Conservation (phyloP, 2,797 vertebrate species). For the Danionella dracula region DNA sequence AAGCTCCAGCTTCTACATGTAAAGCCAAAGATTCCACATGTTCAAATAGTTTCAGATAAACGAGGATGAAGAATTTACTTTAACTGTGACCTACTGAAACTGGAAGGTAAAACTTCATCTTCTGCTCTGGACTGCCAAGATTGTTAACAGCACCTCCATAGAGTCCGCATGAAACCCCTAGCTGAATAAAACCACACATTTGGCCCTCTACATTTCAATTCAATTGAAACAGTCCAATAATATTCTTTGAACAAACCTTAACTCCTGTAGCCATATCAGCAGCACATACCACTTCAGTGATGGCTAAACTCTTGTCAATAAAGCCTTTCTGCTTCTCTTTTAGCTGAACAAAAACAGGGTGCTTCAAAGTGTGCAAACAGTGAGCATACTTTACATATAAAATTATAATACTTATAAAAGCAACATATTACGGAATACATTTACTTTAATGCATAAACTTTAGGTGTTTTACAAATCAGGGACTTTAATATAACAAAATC, state of each 20-base stretch:
- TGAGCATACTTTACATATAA: too few relatives aligned
- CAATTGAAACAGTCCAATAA: too few relatives aligned
- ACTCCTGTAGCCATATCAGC: constrained; percentile 57
- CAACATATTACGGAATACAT: not conserved
- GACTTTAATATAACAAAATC: too few relatives aligned
- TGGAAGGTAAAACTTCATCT: constrained; percentile 55
- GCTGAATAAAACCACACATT: too few relatives aligned
- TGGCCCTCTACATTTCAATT: too few relatives aligned
- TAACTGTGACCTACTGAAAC: constrained; percentile 16
- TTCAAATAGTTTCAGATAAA: too few relatives aligned
- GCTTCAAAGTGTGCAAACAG: not conserved
- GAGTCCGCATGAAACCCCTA: constrained; percentile 61
- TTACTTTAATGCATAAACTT: not conserved
- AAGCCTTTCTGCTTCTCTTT: constrained; percentile 55
- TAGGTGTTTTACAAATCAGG: too few relatives aligned
- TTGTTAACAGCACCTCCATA: constrained; percentile 60
- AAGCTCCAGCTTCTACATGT: constrained; percentile 51
- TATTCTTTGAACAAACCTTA: constrained; percentile 54
- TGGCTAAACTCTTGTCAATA: constrained; percentile 45
- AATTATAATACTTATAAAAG: not conserved
- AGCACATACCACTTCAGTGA: constrained; percentile 58
- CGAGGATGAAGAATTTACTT: not conserved
- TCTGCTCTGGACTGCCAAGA: constrained; percentile 55
- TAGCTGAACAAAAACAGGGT: constrained; percentile 39
- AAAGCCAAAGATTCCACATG: too few relatives aligned